phyloP scores from a whole-genome alignment of 2,113 vertebrate genomes.

The Corynorhinus townsendii region DNA sequence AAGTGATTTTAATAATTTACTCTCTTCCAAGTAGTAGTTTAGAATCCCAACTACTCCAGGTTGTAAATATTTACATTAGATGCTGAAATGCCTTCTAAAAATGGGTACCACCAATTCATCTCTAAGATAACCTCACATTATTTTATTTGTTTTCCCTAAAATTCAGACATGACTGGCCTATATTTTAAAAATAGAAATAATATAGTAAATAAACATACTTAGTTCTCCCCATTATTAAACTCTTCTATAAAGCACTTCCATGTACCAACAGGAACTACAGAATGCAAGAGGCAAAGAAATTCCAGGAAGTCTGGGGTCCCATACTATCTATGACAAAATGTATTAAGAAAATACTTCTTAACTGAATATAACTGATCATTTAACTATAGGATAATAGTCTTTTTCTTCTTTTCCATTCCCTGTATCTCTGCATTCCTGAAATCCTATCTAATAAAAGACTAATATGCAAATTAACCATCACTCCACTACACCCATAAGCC shows the following conservation, averaged over 20 bases:
- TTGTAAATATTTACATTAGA: background rate
- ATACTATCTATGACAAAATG: background rate
- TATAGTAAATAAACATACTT: background rate
- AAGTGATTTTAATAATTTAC: background rate
- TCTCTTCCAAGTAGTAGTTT: background rate
- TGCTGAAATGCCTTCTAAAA: background rate
- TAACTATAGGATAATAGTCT: background rate
- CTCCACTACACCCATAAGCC: too few relatives aligned
- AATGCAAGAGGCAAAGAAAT: background rate
- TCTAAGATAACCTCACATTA: background rate
- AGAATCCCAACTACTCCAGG: background rate
- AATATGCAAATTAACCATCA: too few relatives aligned
- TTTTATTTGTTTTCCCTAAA: constrained; percentile 8
- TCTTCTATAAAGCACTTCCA: background rate
- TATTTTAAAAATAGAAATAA: constrained; percentile 9
- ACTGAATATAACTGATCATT: background rate
- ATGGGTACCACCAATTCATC: background rate
- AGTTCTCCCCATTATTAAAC: background rate
- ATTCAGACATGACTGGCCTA: background rate
- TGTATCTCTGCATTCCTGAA: background rate
- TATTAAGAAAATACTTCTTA: background rate
- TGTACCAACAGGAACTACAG: background rate
- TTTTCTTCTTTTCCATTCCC: background rate
- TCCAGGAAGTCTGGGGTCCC: background rate
- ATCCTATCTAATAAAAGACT: too few relatives aligned